These are phyloP conservation scores for Stenurella melanura DNA, from an alignment of 2,888 invertebrate species.

Conservation along the genomic window DNA sequence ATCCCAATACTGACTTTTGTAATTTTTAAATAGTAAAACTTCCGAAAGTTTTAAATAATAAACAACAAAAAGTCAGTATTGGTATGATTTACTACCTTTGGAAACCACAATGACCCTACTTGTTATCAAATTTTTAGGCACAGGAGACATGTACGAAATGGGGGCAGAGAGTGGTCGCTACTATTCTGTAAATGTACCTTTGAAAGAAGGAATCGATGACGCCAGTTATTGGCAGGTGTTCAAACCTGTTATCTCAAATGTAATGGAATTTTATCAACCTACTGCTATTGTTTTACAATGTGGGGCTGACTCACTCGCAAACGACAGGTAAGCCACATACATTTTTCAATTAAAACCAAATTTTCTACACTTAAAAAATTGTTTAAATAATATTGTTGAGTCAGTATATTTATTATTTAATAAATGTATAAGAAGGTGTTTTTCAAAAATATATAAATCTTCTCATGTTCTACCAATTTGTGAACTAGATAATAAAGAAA, in stretches of 20 bases:
- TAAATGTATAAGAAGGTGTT: no score
- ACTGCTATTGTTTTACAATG: conserved; percentile 98
- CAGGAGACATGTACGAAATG: conserved; percentile 99
- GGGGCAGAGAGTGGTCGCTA: conserved; percentile 97
- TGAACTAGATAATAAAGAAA: no score
- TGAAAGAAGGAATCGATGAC: conserved; percentile 98
- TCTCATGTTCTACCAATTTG: no score
- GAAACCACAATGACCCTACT: no score
- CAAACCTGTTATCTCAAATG: conserved; percentile 93
- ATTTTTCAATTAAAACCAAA: background rate
- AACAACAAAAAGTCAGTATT: no score
- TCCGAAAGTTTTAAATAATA: no score
- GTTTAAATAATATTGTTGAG: background rate
- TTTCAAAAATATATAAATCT: no score
- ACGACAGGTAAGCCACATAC: conserved; percentile 78
- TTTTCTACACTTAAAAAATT: background rate
- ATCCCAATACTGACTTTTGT: no score
- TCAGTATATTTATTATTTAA: no score
- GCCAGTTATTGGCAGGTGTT: conserved; percentile 92
- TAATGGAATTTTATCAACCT: conserved; percentile 97
- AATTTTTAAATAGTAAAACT: no score
- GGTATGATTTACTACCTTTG: no score
- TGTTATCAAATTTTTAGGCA: conserved; percentile 71
- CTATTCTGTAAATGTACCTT: conserved; percentile 98
- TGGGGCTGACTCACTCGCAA: conserved; percentile 98